These are phyloP conservation scores for Oopsacas minuta DNA, from an alignment of 37 sponge, comb jelly and placozoan genomes.

Conservation along the genomic window DNA sequence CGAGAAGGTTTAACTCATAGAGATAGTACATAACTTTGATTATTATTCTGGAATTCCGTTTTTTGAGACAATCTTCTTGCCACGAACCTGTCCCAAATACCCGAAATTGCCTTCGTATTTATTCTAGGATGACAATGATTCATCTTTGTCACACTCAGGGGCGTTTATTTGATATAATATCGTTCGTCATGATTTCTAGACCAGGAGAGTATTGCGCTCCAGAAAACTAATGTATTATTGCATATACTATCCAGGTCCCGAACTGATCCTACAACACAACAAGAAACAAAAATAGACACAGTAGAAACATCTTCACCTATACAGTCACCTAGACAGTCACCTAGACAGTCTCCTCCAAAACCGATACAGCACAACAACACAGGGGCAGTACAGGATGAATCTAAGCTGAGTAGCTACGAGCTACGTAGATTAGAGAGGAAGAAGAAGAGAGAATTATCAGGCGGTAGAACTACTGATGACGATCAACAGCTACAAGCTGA, in stretches of 20 bases:
- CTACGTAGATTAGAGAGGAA: neutral
- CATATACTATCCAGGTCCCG: neutral
- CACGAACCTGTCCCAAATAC: too few species aligned
- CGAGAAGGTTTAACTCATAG: too few species aligned
- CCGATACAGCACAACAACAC: neutral
- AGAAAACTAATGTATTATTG: too few species aligned
- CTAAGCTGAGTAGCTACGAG: neutral
- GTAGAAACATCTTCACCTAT: neutral
- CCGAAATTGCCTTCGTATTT: too few species aligned
- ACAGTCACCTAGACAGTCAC: neutral
- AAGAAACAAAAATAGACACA: neutral
- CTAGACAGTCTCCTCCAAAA: neutral
- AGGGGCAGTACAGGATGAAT: neutral
- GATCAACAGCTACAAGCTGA: neutral
- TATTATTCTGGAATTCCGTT: too few species aligned
- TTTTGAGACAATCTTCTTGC: too few species aligned
- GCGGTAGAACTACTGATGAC: neutral
- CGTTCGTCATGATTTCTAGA: too few species aligned
- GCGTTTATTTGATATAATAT: too few species aligned
- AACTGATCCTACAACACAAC: neutral
- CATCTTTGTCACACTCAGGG: too few species aligned
- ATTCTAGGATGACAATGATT: too few species aligned
- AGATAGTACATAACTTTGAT: too few species aligned
- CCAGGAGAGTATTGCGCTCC: too few species aligned
- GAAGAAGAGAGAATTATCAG: neutral